Evolutionary conservation across 2,888 invertebrate genomes (phyloP).

Genomic region (Zootermopsis nevadensis): DNA sequence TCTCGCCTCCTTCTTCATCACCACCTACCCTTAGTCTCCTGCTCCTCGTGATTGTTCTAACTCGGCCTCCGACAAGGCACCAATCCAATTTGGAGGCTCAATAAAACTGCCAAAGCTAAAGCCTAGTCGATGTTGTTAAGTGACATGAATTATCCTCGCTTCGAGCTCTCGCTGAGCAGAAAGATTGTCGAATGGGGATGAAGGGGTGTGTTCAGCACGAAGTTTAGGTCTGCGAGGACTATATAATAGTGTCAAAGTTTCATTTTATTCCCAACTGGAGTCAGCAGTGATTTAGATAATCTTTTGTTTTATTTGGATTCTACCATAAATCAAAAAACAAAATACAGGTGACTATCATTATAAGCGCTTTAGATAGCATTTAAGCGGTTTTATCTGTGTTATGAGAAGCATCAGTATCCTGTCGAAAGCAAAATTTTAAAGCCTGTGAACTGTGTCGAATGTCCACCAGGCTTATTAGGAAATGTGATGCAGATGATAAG

Average conservation of each 20-base stretch:
- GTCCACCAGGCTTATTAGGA: no score
- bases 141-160: conserved; percentile 46
- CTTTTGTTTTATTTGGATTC: no score
- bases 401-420: no score
- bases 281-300: no score
- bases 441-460: no score
- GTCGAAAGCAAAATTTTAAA: no score
- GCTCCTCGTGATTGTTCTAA: conserved; percentile 33
- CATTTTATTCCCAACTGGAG: no score
- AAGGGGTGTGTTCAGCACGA: neutral
- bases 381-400: no score
- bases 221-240: neutral
- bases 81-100: conserved; percentile 52
- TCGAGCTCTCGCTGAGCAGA: neutral
- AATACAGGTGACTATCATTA: no score
- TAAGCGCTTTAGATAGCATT: no score
- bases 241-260: neutral
- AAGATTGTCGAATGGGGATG: neutral
- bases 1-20: neutral
- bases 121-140: conserved; percentile 44
- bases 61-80: conserved; percentile 31
- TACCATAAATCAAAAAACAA: no score
- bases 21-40: neutral
- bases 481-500: no score
- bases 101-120: conserved; percentile 52